phyloP scores from a whole-genome alignment of 2,888 invertebrate species.

The Eristalinus aeneus region DNA sequence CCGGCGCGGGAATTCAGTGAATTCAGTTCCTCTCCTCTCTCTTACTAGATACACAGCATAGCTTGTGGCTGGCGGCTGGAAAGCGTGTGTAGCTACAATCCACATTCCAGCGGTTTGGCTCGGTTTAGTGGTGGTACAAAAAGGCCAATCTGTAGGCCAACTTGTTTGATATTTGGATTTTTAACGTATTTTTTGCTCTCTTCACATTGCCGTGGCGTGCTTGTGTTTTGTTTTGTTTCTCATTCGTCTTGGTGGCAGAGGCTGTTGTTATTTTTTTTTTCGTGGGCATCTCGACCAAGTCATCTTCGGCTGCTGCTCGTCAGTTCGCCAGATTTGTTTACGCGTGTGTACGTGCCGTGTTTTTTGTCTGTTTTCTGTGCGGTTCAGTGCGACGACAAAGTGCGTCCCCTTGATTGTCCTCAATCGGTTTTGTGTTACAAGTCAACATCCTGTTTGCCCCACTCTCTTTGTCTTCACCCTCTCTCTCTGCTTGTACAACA shows the following conservation, averaged over 20 bases:
- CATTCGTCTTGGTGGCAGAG: not conserved
- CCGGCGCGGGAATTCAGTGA: slow-evolving; percentile 48
- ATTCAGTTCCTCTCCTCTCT: slow-evolving; percentile 9
- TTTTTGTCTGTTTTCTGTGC: slow-evolving; percentile 14
- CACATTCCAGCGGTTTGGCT: slow-evolving; percentile 63
- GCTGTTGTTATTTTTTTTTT: not conserved
- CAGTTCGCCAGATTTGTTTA: slow-evolving; percentile 28
- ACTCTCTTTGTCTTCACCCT: slow-evolving; percentile 22
- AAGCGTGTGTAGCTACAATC: slow-evolving; percentile 38
- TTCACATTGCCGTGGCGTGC: not conserved
- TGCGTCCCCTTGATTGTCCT: slow-evolving; percentile 56
- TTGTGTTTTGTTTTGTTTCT: slow-evolving; percentile 9
- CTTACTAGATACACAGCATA: slow-evolving; percentile 5
- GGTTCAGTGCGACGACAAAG: slow-evolving; percentile 12
- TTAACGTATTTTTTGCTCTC: slow-evolving; percentile 45
- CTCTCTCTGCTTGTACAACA: slow-evolving; percentile 15
- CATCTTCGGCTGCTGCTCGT: not conserved
- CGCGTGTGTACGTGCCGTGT: slow-evolving; percentile 12
- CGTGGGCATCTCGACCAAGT: slow-evolving; percentile 3
- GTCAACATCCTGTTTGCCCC: slow-evolving; percentile 56
- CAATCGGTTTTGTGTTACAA: slow-evolving; percentile 56
- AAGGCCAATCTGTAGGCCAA: slow-evolving; percentile 69
- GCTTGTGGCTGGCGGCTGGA: not conserved
- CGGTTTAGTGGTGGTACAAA: slow-evolving; percentile 51
- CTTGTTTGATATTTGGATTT: slow-evolving; percentile 65